Conservation (phyloP, 2,888 invertebrate genomes). For the Euspilapteryx auroguttella region DNA sequence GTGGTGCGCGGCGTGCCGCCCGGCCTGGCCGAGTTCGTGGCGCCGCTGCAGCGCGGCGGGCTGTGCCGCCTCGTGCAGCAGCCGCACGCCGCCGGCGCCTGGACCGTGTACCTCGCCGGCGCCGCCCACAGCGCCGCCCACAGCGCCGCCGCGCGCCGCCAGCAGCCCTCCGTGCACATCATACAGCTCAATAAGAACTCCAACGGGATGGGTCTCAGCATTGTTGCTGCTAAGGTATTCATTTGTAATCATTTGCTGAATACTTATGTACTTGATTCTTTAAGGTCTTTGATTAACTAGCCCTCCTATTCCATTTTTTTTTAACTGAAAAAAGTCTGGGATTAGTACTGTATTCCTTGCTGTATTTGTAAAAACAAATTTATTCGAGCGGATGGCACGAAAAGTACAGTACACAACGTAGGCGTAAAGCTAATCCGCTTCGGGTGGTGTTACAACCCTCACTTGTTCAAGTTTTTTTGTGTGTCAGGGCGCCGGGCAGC, state of each 20-base stretch:
- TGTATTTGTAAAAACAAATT: no score
- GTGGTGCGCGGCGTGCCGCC: conserved; percentile 94
- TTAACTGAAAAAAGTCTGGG: no score
- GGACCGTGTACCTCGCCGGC: conserved; percentile 92
- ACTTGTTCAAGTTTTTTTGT: no score
- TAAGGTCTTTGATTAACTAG: no score
- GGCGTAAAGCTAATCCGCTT: no score
- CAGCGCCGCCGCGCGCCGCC: conserved; percentile 63
- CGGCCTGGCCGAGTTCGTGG: conserved; percentile 85
- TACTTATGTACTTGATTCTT: no score
- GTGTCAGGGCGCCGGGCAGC: conserved; percentile 55
- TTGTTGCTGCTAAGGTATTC: conserved; percentile 92
- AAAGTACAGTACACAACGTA: no score
- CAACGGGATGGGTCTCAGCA: conserved; percentile 97
- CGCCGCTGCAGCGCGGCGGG: conserved; percentile 80
- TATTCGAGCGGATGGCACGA: no score
- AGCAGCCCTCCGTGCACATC: conserved; percentile 76
- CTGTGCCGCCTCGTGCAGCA: conserved; percentile 90
- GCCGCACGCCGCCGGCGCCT: conserved; percentile 87
- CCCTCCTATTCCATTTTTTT: no score
- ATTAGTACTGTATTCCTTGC: no score
- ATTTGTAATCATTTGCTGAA: no score
- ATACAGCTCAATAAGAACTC: conserved; percentile 92
- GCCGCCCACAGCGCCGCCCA: conserved; percentile 64
- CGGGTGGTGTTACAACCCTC: no score